A percentile compares a stretch with the other conserved stretches of the same genome.
These are phyloP conservation scores for Mythimna pallens DNA, from an alignment of 2,888 invertebrate species.

Conservation along the genomic window DNA sequence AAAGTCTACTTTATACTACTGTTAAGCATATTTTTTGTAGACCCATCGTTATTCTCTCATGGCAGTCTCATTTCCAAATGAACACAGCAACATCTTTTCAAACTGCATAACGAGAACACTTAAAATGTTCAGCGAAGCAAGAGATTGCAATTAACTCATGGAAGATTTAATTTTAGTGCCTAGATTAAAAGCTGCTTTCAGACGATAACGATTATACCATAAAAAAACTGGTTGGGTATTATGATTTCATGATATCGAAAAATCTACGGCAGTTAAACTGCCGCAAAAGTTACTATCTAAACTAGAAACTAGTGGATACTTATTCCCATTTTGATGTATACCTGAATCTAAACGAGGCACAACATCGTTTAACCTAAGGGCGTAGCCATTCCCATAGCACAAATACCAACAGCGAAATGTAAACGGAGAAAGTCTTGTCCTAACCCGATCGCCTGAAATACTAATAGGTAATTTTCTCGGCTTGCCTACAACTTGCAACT, in stretches of 20 bases:
- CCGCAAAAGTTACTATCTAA: conserved; percentile 22
- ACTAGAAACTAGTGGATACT: conserved; percentile 7
- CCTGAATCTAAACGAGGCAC: conserved; percentile 70
- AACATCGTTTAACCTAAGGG: conserved; percentile 78
- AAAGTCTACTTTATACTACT: conserved; percentile 19
- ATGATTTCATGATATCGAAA: conserved; percentile 22
- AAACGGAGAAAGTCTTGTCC: conserved; percentile 86
- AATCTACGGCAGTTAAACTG: conserved; percentile 14
- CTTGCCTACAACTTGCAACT: conserved; percentile 60
- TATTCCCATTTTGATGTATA: conserved; percentile 61
- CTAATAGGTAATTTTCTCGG: conserved; percentile 68
- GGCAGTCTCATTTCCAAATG: conserved; percentile 29
- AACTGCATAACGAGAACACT: conserved; percentile 39
- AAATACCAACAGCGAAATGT: conserved; percentile 84
- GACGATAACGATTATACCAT: conserved; percentile 31
- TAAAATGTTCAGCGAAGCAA: conserved; percentile 54
- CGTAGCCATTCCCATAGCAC: conserved; percentile 82
- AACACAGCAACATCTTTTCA: conserved; percentile 22
- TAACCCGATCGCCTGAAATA: conserved; percentile 82
- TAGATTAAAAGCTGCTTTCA: conserved; percentile 45
- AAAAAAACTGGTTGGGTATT: conserved; percentile 13
- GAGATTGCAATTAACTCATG: conserved; percentile 50
- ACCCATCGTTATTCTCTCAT: conserved; percentile 10
- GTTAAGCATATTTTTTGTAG: not conserved
- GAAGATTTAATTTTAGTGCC: conserved; percentile 49